Conservation (phyloP, 1,140 invertebrate genomes). For the Pogonomyrmex californicus region DNA sequence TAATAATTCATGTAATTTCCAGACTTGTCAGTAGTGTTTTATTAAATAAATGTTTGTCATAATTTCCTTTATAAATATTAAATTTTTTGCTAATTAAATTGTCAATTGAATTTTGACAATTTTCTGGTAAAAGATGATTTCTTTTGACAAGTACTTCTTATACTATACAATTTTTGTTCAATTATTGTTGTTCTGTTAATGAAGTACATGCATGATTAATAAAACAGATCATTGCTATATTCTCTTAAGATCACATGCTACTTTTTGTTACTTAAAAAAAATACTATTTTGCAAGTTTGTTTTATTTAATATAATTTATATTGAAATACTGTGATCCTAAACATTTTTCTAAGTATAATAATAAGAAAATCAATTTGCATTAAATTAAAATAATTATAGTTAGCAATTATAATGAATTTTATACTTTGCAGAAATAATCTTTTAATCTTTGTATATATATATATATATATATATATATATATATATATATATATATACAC, state of each 20-base stretch:
- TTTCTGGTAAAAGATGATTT: background rate
- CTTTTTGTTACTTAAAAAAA: conserved; percentile 44
- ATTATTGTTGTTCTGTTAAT: conserved; percentile 34
- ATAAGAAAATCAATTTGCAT: background rate
- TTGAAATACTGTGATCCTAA: background rate
- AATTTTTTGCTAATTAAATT: background rate
- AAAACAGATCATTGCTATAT: conserved; percentile 46
- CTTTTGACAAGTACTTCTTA: conserved; percentile 8
- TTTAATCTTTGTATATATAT: background rate
- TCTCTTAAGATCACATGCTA: conserved; percentile 45
- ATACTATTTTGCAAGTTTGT: background rate
- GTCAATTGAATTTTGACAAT: background rate
- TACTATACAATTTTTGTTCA: conserved; percentile 25
- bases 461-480: background rate
- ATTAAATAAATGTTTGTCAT: background rate
- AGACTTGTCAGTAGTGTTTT: background rate
- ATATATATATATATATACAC: background rate
- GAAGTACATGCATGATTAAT: conserved; percentile 71
- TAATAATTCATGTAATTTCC: background rate
- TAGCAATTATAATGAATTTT: background rate
- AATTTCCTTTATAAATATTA: background rate
- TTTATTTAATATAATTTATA: background rate
- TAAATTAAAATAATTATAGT: conserved; percentile 19
- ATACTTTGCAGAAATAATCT: conserved; percentile 7
- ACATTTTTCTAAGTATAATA: background rate